Percentiles rank a stretch among this genome's conserved stretches.
phyloP scores from a whole-genome alignment of 2,888 invertebrate genomes.

The Actias luna region DNA sequence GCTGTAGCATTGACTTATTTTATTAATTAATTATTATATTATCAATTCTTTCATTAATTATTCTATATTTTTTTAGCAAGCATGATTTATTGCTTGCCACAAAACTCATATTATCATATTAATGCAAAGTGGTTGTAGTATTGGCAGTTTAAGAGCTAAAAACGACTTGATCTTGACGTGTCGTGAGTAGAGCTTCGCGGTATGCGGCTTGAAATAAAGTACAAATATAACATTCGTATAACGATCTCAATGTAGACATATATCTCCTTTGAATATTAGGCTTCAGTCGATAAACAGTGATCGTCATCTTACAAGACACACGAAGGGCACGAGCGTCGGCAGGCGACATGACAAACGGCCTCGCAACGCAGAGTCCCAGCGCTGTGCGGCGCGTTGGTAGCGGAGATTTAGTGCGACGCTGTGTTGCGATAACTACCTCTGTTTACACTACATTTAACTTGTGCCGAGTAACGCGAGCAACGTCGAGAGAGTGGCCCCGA shows the following conservation, averaged over 20 bases:
- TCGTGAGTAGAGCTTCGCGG: too few species aligned
- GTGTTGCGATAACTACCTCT: constrained; percentile 72
- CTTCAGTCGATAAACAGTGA: constrained; percentile 40
- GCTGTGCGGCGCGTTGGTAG: constrained; percentile 35
- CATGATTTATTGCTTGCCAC: too few species aligned
- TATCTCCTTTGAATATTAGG: background rate
- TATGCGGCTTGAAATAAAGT: too few species aligned
- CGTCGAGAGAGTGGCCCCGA: constrained; percentile 39
- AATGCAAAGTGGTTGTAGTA: too few species aligned
- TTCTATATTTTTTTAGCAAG: too few species aligned
- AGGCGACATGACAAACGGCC: constrained; percentile 63
- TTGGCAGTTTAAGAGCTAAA: too few species aligned
- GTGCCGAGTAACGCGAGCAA: constrained; percentile 57
- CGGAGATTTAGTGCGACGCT: constrained; percentile 67
- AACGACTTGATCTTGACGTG: too few species aligned
- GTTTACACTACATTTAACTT: constrained; percentile 79
- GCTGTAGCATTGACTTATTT: too few species aligned
- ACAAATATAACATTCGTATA: too few species aligned
- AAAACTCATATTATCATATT: too few species aligned
- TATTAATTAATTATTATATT: too few species aligned
- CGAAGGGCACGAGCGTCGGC: constrained; percentile 51
- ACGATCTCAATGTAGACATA: background rate
- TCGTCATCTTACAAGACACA: constrained; percentile 45
- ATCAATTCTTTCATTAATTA: too few species aligned
- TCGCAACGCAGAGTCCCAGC: constrained; percentile 35